phyloP scores from a whole-genome alignment of 92 coral and sea anemone species.

The Hydrozoanthus gracilis region DNA sequence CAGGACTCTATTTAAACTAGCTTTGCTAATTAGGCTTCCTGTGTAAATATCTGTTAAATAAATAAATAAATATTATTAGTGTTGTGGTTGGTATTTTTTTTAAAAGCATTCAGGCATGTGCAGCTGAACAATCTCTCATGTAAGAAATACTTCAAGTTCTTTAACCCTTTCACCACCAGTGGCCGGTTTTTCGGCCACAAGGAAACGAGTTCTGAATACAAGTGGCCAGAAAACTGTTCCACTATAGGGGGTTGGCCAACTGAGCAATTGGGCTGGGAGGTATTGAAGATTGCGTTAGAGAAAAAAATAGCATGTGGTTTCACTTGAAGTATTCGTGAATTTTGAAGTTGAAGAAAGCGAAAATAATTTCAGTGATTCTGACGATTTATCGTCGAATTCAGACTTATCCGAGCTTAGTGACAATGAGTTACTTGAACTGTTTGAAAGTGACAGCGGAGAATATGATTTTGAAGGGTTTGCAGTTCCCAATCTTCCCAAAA shows the following conservation, averaged over 20 bases:
- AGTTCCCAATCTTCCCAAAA: conserved; percentile 41
- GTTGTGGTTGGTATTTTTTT: no score
- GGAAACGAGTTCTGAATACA: background rate
- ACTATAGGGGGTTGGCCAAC: background rate
- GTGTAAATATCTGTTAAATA: no score
- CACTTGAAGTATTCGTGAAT: background rate
- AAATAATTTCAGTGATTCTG: conserved; percentile 6
- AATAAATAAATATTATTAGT: no score
- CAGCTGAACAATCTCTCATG: no score
- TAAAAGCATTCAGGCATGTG: no score
- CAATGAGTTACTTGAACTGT: conserved; percentile 43
- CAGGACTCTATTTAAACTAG: no score
- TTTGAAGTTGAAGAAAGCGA: conserved; percentile 17
- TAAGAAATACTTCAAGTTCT: no score
- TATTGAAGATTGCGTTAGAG: background rate
- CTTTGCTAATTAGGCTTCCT: no score
- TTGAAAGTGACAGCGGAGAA: conserved; percentile 47
- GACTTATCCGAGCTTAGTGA: conserved; percentile 40
- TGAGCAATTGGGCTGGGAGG: no score
- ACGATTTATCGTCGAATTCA: conserved; percentile 17
- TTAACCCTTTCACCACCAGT: background rate
- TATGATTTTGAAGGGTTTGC: conserved; percentile 45
- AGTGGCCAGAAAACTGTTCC: background rate
- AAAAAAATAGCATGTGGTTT: conserved; percentile 1
- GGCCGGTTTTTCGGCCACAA: no score